phyloP scores from a whole-genome alignment of 2,888 invertebrate genomes.

The Caenorhabditis sp. region DNA sequence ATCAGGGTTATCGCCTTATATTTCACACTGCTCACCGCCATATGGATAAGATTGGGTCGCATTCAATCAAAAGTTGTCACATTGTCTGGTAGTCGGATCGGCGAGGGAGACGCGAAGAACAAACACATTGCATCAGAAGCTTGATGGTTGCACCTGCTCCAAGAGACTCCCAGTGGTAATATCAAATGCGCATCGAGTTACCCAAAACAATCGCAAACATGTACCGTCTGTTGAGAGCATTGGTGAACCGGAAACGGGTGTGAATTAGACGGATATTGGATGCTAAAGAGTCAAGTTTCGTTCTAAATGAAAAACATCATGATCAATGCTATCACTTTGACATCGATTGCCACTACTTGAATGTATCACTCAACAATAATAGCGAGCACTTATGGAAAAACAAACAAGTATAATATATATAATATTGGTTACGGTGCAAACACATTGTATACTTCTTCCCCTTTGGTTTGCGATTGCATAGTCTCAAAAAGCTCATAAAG shows the following conservation, averaged over 20 bases:
- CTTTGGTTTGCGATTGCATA: slow-evolving; percentile 20
- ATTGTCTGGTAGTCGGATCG: neutral
- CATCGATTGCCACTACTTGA: neutral
- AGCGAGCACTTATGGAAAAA: slow-evolving; percentile 33
- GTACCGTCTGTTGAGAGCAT: neutral
- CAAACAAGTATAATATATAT: slow-evolving; percentile 46
- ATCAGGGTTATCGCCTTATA: slow-evolving; percentile 22
- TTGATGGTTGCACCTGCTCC: slow-evolving; percentile 17
- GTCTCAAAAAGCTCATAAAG: slow-evolving; percentile 18
- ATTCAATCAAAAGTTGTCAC: slow-evolving; percentile 55
- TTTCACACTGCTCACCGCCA: slow-evolving; percentile 12
- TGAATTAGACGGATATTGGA: slow-evolving; percentile 2
- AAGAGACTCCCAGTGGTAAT: slow-evolving; percentile 9
- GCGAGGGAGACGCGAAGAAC: slow-evolving; percentile 11
- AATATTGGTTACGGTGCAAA: slow-evolving; percentile 46
- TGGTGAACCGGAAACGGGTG: neutral
- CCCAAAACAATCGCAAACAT: slow-evolving; percentile 15
- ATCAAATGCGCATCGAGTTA: slow-evolving; percentile 14
- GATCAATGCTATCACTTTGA: slow-evolving; percentile 5
- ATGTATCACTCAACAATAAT: slow-evolving; percentile 26
- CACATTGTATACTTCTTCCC: slow-evolving; percentile 5
- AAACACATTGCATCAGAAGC: slow-evolving; percentile 25
- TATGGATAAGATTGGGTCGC: slow-evolving; percentile 17
- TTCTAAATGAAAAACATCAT: neutral
- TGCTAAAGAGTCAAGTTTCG: neutral